These are phyloP conservation scores for Alsophila aescularia DNA, from an alignment of 2,888 invertebrate genomes.

Conservation along the genomic window DNA sequence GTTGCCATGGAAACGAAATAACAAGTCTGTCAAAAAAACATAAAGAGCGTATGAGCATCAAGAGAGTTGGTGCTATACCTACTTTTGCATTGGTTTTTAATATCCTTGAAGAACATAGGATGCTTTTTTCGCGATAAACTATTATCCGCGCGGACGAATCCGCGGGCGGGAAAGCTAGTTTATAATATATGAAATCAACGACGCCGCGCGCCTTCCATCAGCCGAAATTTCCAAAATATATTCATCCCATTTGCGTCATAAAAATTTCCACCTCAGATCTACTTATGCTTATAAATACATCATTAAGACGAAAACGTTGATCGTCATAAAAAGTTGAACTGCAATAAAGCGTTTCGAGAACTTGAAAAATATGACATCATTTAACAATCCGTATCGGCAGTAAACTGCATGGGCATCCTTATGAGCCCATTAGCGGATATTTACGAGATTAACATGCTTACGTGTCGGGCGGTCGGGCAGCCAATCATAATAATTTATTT, in stretches of 20 bases:
- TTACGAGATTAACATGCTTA: conserved; percentile 40
- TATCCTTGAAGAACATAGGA: too few species aligned
- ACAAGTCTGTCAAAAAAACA: too few species aligned
- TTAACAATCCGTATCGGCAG: conserved; percentile 38
- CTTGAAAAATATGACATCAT: conserved; percentile 36
- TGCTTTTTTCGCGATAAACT: too few species aligned
- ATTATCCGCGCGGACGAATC: too few species aligned
- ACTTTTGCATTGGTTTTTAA: too few species aligned
- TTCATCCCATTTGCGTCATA: conserved; percentile 1
- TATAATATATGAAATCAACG: background rate
- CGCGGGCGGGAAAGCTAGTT: too few species aligned
- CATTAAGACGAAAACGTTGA: conserved; percentile 18
- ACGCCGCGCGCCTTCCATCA: background rate
- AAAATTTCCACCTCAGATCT: too few species aligned
- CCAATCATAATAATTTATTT: conserved; percentile 67
- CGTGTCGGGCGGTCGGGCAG: conserved; percentile 43
- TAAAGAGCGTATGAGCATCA: too few species aligned
- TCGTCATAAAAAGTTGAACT: conserved; percentile 21
- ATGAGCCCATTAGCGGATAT: conserved; percentile 41
- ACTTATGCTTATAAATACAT: conserved; percentile 12
- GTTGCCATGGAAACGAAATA: too few species aligned
- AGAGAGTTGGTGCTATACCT: too few species aligned
- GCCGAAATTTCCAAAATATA: conserved; percentile 6
- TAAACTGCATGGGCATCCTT: conserved; percentile 48
- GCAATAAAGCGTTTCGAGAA: conserved; percentile 27